These are phyloP conservation scores for Enteromius argenteus DNA, from an alignment of 2,797 vertebrate genomes.

Conservation along the genomic window DNA sequence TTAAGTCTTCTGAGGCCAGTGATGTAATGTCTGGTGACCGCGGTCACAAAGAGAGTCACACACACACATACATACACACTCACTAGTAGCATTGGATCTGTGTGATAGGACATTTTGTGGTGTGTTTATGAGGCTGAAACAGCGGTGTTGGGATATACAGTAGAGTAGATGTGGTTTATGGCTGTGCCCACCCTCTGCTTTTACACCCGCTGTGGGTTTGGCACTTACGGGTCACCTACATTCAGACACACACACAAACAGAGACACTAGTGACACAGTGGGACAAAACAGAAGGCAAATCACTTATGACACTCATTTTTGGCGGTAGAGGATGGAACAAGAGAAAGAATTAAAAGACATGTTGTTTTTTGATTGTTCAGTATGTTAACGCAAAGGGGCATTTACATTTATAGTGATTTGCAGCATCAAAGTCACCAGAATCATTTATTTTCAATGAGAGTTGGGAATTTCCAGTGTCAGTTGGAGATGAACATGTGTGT, in stretches of 20 bases:
- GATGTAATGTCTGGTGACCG: constrained; percentile 61
- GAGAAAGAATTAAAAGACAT: neutral
- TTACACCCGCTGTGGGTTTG: constrained; percentile 4
- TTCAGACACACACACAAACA: constrained; percentile 7
- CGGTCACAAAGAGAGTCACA: neutral
- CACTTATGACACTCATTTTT: constrained; percentile 19
- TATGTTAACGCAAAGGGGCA: neutral
- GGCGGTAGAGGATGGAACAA: neutral
- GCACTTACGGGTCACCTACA: neutral
- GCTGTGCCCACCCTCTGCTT: constrained; percentile 15
- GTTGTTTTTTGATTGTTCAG: neutral
- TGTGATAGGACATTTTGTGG: constrained; percentile 7
- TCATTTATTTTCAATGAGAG: neutral
- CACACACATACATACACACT: neutral
- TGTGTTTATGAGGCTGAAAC: constrained; percentile 31
- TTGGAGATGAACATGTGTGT: neutral
- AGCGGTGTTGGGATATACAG: constrained; percentile 2
- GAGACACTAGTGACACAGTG: constrained; percentile 24
- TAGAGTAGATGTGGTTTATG: constrained; percentile 30
- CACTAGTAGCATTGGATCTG: neutral
- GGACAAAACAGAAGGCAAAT: constrained; percentile 34
- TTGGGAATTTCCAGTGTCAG: neutral
- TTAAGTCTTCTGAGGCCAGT: constrained; percentile 56
- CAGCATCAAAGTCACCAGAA: neutral
- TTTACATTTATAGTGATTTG: neutral